These are phyloP conservation scores for Bolinopsis microptera DNA, from an alignment of 37 sponge, comb jelly and placozoan genomes.

Conservation along the genomic window DNA sequence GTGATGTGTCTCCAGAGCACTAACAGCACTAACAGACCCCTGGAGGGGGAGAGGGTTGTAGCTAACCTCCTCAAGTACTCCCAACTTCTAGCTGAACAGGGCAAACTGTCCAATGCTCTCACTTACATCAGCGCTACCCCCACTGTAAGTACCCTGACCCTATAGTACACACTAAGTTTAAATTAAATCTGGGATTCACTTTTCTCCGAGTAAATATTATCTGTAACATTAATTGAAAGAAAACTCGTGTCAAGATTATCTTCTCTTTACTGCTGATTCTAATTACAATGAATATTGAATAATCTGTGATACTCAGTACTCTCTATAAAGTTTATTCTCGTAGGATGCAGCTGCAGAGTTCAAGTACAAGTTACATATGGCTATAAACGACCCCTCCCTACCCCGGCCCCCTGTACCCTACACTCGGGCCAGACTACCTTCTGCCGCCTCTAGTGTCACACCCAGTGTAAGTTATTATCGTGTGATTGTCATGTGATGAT, in stretches of 20 bases:
- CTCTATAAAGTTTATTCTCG: too few relatives aligned
- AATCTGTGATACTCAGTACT: too few relatives aligned
- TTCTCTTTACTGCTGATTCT: too few relatives aligned
- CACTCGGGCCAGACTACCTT: constrained; percentile 4
- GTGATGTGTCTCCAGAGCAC: constrained; percentile 70
- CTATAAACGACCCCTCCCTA: constrained; percentile 36
- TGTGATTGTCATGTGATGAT: too few relatives aligned
- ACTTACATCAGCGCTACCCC: constrained; percentile 50
- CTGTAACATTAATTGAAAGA: too few relatives aligned
- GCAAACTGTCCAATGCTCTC: constrained; percentile 43
- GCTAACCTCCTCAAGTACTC: not conserved
- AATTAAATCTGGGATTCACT: too few relatives aligned
- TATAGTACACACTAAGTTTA: not conserved
- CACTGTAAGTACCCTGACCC: not conserved
- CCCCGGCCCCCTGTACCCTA: constrained; percentile 49
- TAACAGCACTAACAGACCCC: constrained; percentile 1
- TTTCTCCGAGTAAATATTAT: too few relatives aligned
- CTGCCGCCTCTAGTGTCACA: not conserved
- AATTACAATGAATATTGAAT: too few relatives aligned
- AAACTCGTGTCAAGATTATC: too few relatives aligned
- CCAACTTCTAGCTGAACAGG: constrained; percentile 31
- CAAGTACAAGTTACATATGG: constrained; percentile 57
- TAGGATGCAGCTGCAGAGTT: constrained; percentile 57
- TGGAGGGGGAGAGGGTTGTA: constrained; percentile 31
- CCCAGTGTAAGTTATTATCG: not conserved